Conservation (phyloP, 2,797 vertebrate genomes). For the Pteropus rufus region DNA sequence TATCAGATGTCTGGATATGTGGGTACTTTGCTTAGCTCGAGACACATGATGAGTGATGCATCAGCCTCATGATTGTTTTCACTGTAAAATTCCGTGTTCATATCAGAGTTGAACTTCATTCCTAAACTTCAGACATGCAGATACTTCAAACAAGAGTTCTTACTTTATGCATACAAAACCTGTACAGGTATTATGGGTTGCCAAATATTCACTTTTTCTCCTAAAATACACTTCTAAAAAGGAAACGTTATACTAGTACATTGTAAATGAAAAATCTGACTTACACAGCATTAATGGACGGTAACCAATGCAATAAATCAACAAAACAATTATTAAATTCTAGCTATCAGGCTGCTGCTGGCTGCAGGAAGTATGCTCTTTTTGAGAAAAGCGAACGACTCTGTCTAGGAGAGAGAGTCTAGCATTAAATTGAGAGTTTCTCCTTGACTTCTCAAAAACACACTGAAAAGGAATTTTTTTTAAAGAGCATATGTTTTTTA, state of each 20-base stretch:
- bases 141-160: background rate
- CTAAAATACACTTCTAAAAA: background rate
- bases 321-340: background rate
- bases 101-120: background rate
- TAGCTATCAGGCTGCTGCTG: background rate
- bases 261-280: conserved; percentile 6
- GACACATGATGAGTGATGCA: background rate
- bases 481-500: background rate
- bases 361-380: background rate
- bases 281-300: background rate
- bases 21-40: background rate
- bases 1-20: background rate
- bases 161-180: background rate
- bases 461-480: background rate
- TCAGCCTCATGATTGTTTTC: background rate
- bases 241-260: background rate
- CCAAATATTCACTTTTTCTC: background rate
- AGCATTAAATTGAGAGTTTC: background rate
- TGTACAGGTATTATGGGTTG: background rate
- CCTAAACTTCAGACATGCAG: background rate
- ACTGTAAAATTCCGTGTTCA: background rate
- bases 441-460: conserved; percentile 9
- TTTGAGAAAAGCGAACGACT: background rate
- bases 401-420: background rate
- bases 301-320: background rate